phyloP scores from a whole-genome alignment of 2,888 invertebrate species.

The Xestoiulus laeticollis region DNA sequence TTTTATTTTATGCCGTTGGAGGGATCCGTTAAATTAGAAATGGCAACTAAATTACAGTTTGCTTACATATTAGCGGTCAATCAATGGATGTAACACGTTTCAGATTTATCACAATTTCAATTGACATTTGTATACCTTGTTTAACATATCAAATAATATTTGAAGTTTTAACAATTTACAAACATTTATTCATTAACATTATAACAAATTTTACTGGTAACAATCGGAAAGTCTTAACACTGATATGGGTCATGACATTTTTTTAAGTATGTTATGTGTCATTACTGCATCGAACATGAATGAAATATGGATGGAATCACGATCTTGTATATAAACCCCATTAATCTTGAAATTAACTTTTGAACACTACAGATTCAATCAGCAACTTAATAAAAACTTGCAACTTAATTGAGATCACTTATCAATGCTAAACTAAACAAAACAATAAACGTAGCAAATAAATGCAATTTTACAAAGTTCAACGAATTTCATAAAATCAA shows the following conservation, averaged over 20 bases:
- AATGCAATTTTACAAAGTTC: background rate
- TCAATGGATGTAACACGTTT: background rate
- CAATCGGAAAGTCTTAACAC: background rate
- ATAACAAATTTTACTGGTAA: background rate
- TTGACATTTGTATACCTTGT: background rate
- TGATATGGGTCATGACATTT: background rate
- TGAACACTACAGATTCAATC: background rate
- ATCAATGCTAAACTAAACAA: background rate
- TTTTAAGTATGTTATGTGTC: too few relatives aligned
- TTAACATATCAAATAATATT: background rate
- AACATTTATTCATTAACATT: background rate
- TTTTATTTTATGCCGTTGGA: background rate
- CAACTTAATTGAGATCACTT: background rate
- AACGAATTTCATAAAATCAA: background rate
- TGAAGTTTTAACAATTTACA: background rate
- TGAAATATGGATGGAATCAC: background rate
- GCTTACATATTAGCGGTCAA: background rate
- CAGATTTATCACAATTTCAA: background rate
- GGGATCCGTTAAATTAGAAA: background rate
- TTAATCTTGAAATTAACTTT: background rate
- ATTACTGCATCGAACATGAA: background rate
- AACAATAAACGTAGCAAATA: background rate
- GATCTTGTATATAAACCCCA: background rate
- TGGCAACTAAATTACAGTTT: background rate
- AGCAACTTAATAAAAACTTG: background rate